A percentile compares a stretch with the other conserved stretches of the same genome.
These are phyloP conservation scores for Sminthurinus aureus DNA, from an alignment of 2,888 invertebrate species.

Conservation along the genomic window DNA sequence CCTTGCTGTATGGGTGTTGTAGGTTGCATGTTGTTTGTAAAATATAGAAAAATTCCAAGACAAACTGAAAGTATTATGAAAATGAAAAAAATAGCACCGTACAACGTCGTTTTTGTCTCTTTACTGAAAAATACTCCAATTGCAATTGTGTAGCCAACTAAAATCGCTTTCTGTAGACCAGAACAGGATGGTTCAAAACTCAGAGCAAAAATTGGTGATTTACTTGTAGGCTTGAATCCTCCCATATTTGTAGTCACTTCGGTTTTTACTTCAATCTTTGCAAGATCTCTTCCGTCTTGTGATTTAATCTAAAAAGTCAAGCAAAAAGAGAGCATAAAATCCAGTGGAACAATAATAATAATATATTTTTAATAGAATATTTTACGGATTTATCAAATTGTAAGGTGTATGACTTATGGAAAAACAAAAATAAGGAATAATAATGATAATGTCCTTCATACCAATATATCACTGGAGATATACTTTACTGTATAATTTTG, in stretches of 20 bases:
- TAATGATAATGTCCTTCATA: background rate
- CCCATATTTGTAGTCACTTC: constrained; percentile 45
- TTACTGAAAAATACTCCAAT: constrained; percentile 40
- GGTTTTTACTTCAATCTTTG: constrained; percentile 39
- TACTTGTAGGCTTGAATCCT: constrained; percentile 42
- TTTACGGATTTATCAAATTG: background rate
- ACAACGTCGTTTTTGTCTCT: constrained; percentile 37
- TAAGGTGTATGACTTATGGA: no score
- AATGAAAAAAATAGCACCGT: constrained; percentile 39
- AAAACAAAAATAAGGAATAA: no score
- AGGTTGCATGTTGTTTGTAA: constrained; percentile 34
- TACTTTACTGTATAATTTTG: constrained; percentile 38
- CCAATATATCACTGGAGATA: constrained; percentile 33
- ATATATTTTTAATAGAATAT: background rate
- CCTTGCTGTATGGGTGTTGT: background rate
- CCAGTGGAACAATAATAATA: background rate
- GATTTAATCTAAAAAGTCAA: constrained; percentile 36
- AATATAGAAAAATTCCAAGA: constrained; percentile 39
- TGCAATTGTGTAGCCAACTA: constrained; percentile 41
- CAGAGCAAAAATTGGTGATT: constrained; percentile 42
- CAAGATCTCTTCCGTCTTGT: constrained; percentile 41
- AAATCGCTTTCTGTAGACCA: constrained; percentile 42
- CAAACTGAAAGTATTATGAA: constrained; percentile 32
- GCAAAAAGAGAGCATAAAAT: background rate
- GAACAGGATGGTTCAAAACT: constrained; percentile 39